These are phyloP conservation scores for Neotoma lepida DNA, from an alignment of 2,113 vertebrate genomes.

Conservation along the genomic window DNA sequence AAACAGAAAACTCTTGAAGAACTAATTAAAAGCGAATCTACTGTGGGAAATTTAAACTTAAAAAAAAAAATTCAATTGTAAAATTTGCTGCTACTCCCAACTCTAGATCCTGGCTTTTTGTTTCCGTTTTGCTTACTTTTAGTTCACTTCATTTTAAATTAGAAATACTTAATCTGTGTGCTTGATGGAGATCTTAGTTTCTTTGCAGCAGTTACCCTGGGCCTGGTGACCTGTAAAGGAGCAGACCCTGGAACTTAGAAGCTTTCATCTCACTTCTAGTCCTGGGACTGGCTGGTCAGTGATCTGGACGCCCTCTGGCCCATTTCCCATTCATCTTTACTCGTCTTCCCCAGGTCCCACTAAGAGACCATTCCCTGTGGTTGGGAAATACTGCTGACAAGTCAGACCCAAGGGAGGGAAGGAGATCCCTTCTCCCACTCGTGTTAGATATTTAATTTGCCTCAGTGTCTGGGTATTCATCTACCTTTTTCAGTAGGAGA, in stretches of 20 bases:
- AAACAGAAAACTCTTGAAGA: neutral
- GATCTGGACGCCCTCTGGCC: slow-evolving; percentile 28
- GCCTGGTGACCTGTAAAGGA: slow-evolving; percentile 50
- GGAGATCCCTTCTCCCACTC: neutral
- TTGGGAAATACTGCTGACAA: slow-evolving; percentile 15
- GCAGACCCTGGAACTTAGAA: neutral
- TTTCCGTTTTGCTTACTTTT: neutral
- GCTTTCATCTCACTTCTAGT: slow-evolving; percentile 2
- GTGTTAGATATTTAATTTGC: neutral
- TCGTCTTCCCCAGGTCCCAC: neutral
- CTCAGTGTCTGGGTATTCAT: neutral
- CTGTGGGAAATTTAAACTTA: neutral
- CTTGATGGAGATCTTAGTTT: slow-evolving; percentile 25
- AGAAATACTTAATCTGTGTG: neutral
- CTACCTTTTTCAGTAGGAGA: neutral
- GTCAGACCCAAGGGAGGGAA: neutral
- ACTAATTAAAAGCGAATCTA: neutral
- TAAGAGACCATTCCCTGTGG: neutral
- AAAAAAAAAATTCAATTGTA: slow-evolving; percentile 27
- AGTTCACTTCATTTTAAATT: neutral
- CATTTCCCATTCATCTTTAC: neutral
- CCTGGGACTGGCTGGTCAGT: neutral
- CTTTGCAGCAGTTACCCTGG: slow-evolving; percentile 23
- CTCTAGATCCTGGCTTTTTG: neutral
- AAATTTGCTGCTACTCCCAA: neutral